Conservation (phyloP, 2,113 vertebrate genomes). For the Bombycilla garrulus region DNA sequence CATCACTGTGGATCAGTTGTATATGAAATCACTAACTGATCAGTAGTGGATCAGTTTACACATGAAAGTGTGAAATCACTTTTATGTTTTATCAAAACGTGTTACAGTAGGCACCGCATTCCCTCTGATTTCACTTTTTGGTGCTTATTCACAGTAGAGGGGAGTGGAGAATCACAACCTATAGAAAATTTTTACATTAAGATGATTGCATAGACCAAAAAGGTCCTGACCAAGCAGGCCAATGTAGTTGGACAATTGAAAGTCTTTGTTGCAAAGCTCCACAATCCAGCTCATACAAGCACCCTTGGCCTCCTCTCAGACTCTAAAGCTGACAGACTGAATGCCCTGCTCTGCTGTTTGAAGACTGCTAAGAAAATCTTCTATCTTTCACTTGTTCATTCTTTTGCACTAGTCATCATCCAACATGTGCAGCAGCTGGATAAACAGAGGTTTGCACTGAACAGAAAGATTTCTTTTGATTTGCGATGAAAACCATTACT, state of each 20-base stretch:
- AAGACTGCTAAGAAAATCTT: neutral
- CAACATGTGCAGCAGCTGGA: neutral
- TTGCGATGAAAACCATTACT: slow-evolving; percentile 11
- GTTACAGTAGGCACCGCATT: neutral
- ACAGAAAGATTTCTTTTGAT: slow-evolving; percentile 33
- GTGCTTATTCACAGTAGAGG: neutral
- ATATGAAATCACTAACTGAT: neutral
- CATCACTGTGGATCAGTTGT: neutral
- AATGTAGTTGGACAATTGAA: accelerated
- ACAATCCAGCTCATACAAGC: neutral
- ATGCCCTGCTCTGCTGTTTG: neutral
- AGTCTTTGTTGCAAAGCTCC: neutral
- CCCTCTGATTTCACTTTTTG: neutral
- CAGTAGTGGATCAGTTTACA: neutral
- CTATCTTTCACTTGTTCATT: neutral
- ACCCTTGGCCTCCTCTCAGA: neutral
- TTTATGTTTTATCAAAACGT: neutral
- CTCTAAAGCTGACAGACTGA: neutral
- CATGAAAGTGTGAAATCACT: neutral
- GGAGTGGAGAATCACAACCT: neutral
- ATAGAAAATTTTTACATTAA: neutral
- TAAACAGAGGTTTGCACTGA: neutral
- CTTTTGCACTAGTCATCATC: neutral
- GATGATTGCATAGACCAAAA: neutral
- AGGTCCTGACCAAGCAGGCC: neutral